phyloP scores from a whole-genome alignment of 2,797 vertebrate genomes.

The Tragelaphus oryx region DNA sequence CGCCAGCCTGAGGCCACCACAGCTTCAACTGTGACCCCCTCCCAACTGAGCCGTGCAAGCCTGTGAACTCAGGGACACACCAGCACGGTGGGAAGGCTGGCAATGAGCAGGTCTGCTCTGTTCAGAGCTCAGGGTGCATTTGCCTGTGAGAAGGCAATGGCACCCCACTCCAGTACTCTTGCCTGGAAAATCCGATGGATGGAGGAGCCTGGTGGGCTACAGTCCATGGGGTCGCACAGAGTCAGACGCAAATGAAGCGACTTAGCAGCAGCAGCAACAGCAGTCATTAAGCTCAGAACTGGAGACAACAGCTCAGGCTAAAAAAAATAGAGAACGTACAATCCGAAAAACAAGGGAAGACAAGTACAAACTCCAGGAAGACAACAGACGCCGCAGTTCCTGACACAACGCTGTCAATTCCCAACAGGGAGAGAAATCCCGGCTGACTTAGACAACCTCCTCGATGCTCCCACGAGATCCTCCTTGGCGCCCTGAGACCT shows the following conservation, averaged over 20 bases:
- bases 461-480: no score
- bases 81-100: background rate
- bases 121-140: background rate
- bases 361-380: background rate
- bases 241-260: no score
- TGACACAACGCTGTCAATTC: background rate
- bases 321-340: background rate
- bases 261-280: no score
- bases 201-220: no score
- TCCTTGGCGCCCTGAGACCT: background rate
- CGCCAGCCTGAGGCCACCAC: no score
- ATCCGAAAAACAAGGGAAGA: background rate
- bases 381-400: background rate
- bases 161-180: no score
- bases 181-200: no score
- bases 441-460: background rate
- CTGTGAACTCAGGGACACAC: background rate
- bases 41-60: fast-evolving
- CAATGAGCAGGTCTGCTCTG: background rate
- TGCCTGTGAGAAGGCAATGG: background rate
- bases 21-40: background rate
- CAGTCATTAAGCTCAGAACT: background rate
- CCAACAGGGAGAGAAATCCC: background rate
- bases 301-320: background rate
- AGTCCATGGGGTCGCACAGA: no score